These are phyloP conservation scores for Hippoglossus hippoglossus DNA, from an alignment of 2,797 vertebrate species.

Conservation along the genomic window DNA sequence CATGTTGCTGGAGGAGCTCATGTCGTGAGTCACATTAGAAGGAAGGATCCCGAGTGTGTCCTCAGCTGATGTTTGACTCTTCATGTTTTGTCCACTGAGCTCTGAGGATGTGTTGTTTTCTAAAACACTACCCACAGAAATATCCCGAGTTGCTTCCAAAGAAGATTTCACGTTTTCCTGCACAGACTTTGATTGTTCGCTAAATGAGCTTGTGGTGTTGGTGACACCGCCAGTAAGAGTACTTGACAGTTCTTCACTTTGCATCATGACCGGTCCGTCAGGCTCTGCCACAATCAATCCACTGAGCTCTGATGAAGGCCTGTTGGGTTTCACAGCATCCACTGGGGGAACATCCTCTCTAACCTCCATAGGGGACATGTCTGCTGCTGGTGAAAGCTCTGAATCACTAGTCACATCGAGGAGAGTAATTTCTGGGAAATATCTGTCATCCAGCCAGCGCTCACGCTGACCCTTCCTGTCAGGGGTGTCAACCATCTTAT, in stretches of 20 bases:
- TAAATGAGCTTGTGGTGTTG: constrained; percentile 1
- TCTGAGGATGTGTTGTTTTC: constrained; percentile 30
- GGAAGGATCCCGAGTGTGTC: constrained; percentile 4
- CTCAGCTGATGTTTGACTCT: constrained; percentile 27
- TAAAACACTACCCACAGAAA: constrained; percentile 38
- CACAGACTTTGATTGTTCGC: constrained; percentile 24
- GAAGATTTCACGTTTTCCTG: constrained; percentile 26
- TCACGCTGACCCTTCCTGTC: background rate
- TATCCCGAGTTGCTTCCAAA: constrained; percentile 48
- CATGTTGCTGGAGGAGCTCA: constrained; percentile 32
- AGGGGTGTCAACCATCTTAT: constrained; percentile 5
- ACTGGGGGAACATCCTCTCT: background rate
- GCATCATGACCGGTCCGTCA: background rate
- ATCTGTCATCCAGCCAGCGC: constrained; percentile 31
- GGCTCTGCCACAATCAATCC: constrained; percentile 7
- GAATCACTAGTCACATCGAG: constrained; percentile 60
- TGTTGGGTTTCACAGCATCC: constrained; percentile 1
- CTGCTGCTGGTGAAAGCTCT: constrained; percentile 20
- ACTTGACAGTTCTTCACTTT: constrained; percentile 27
- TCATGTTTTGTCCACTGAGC: constrained; percentile 16
- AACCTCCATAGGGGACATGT: constrained; percentile 8
- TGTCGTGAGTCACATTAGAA: constrained; percentile 52
- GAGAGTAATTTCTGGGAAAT: constrained; percentile 67
- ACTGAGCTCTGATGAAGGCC: background rate
- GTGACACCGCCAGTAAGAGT: constrained; percentile 18